Evolutionary conservation across 1,140 invertebrate genomes (phyloP).

Genomic region (Spodoptera litura): DNA sequence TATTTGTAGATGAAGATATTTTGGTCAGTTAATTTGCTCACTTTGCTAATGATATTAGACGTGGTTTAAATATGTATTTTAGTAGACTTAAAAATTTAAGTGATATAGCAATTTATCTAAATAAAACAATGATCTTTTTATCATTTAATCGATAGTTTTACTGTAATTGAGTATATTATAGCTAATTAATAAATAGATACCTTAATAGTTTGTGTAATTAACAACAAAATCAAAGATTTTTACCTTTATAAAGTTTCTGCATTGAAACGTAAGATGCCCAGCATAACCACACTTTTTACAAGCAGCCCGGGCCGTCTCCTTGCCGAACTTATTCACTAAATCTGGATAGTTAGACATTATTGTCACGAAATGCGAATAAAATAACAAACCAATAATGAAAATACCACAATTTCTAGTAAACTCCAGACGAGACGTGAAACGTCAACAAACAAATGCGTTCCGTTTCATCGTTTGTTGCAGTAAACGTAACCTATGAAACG

Average conservation of each 20-base stretch:
- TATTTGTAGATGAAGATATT: too few species aligned
- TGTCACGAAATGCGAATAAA: constrained; percentile 41
- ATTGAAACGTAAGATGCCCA: constrained; percentile 98
- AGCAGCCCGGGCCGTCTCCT: constrained; percentile 91
- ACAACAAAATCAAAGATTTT: constrained; percentile 9
- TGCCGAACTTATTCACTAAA: constrained; percentile 85
- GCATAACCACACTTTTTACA: constrained; percentile 98
- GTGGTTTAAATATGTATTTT: too few species aligned
- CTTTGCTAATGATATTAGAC: too few species aligned
- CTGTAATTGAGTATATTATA: too few species aligned
- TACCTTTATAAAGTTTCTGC: constrained; percentile 97
- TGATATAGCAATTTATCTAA: too few species aligned
- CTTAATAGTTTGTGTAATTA: background rate
- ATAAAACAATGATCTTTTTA: too few species aligned
- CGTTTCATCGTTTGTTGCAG: background rate
- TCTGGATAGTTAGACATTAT: constrained; percentile 77
- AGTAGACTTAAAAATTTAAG: too few species aligned
- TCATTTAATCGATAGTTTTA: too few species aligned
- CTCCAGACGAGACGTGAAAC: constrained; percentile 10
- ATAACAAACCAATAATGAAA: constrained; percentile 38
- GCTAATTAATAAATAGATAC: too few species aligned
- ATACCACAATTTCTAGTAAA: background rate
- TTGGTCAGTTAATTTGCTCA: too few species aligned
- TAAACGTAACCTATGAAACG: background rate
- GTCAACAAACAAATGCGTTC: constrained; percentile 45